A percentile compares a stretch with the other conserved stretches of the same genome.
Conservation (phyloP, 2,888 invertebrate species). For the Halictus quadricinctus region DNA sequence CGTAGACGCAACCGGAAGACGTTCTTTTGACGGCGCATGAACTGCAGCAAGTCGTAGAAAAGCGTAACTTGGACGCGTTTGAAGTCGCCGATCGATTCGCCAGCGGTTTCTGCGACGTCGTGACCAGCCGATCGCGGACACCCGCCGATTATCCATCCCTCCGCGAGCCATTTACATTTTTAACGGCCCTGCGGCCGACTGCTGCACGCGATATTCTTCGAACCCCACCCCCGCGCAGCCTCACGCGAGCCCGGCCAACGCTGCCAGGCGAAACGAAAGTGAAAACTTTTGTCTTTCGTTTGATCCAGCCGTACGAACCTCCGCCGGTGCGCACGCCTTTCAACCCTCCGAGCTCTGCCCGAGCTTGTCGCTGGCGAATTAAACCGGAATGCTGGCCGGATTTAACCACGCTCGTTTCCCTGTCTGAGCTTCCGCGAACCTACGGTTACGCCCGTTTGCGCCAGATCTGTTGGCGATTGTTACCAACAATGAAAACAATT, state of each 20-base stretch:
- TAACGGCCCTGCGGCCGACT: background rate
- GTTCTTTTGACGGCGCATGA: background rate
- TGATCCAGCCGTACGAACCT: background rate
- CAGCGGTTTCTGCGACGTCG: conserved; percentile 5
- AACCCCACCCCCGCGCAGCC: background rate
- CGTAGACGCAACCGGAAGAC: background rate
- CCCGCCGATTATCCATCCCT: conserved; percentile 1
- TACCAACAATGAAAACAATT: background rate
- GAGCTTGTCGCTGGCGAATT: background rate
- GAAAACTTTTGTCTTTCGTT: conserved; percentile 7
- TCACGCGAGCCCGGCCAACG: background rate
- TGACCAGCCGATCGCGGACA: conserved; percentile 15
- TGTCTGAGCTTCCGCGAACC: background rate
- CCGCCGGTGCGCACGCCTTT: background rate
- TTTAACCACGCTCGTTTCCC: background rate
- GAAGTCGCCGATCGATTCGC: background rate
- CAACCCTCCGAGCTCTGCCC: background rate
- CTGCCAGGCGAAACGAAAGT: background rate
- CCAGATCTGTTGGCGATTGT: background rate
- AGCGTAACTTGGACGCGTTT: background rate
- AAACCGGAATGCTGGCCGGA: background rate
- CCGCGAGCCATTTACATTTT: conserved; percentile 30
- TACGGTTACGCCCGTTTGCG: background rate
- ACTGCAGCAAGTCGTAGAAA: background rate
- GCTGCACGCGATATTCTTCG: conserved; percentile 26